A percentile compares a stretch with the other conserved stretches of the same genome.
Evolutionary conservation across 2,888 invertebrate genomes (phyloP).

Genomic region (Lepidocyrtinus sp.): DNA sequence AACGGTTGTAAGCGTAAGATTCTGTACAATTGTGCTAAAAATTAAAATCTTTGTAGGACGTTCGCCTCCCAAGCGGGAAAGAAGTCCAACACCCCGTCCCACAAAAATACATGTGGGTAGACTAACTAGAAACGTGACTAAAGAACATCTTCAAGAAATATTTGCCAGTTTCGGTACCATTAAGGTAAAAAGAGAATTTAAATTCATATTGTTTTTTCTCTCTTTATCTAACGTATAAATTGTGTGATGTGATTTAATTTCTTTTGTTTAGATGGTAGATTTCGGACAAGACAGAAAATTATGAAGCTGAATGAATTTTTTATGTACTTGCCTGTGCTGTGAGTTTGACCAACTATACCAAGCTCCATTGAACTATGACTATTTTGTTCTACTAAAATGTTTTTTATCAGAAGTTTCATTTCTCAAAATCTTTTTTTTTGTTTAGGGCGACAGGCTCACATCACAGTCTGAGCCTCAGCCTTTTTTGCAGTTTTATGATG

Average conservation of each 20-base stretch:
- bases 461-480: too few relatives aligned
- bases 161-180: conserved; percentile 71
- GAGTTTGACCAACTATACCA: too few relatives aligned
- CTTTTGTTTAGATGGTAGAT: conserved; percentile 86
- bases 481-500: too few relatives aligned
- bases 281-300: conserved; percentile 90
- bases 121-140: conserved; percentile 91
- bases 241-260: neutral
- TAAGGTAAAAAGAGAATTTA: conserved; percentile 59
- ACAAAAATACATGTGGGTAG: conserved; percentile 95
- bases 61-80: conserved; percentile 76
- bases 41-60: conserved; percentile 23
- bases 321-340: too few relatives aligned
- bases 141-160: conserved; percentile 76
- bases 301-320: too few relatives aligned
- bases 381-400: too few relatives aligned
- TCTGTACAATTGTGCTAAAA: neutral
- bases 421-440: too few relatives aligned
- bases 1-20: neutral
- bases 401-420: too few relatives aligned
- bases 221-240: neutral
- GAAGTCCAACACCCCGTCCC: conserved; percentile 91
- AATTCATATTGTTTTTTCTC: neutral
- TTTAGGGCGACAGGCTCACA: too few relatives aligned
- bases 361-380: too few relatives aligned